Conservation (phyloP, 1,140 invertebrate species). For the Megalopta genalis region DNA sequence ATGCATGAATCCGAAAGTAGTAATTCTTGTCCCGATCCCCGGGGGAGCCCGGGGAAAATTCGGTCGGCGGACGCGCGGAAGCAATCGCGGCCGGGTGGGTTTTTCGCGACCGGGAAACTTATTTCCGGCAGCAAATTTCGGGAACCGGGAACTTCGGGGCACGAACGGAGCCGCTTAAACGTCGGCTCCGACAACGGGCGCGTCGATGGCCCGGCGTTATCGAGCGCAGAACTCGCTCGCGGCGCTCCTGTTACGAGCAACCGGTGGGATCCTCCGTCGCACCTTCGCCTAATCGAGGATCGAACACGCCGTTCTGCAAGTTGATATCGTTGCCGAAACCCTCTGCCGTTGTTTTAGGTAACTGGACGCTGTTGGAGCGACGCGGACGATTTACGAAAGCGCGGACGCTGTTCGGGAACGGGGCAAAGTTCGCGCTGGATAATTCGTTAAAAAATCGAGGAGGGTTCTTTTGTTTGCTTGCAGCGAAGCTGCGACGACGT, state of each 20-base stretch:
- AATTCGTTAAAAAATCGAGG: too few relatives aligned
- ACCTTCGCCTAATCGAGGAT: too few relatives aligned
- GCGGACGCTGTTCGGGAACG: too few relatives aligned
- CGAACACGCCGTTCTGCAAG: too few relatives aligned
- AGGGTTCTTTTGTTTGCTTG: too few relatives aligned
- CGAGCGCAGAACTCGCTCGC: neutral
- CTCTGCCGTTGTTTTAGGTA: too few relatives aligned
- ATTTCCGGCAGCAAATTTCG: neutral
- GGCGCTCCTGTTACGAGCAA: neutral
- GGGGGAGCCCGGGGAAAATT: slow-evolving; percentile 11
- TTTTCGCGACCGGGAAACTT: neutral
- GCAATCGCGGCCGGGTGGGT: slow-evolving; percentile 21
- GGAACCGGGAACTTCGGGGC: too few relatives aligned
- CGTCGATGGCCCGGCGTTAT: neutral
- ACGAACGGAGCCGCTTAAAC: neutral
- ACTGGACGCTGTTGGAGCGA: too few relatives aligned
- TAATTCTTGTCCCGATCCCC: slow-evolving; percentile 16
- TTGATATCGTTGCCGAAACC: too few relatives aligned
- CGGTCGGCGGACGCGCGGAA: slow-evolving; percentile 13
- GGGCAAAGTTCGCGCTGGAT: too few relatives aligned
- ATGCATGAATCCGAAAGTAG: slow-evolving; percentile 13
- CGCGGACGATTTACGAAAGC: too few relatives aligned
- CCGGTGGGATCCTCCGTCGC: neutral
- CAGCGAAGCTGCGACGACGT: too few relatives aligned
- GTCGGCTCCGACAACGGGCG: neutral